phyloP scores from a whole-genome alignment of 2,888 invertebrate genomes.

The Halictus ligatus region DNA sequence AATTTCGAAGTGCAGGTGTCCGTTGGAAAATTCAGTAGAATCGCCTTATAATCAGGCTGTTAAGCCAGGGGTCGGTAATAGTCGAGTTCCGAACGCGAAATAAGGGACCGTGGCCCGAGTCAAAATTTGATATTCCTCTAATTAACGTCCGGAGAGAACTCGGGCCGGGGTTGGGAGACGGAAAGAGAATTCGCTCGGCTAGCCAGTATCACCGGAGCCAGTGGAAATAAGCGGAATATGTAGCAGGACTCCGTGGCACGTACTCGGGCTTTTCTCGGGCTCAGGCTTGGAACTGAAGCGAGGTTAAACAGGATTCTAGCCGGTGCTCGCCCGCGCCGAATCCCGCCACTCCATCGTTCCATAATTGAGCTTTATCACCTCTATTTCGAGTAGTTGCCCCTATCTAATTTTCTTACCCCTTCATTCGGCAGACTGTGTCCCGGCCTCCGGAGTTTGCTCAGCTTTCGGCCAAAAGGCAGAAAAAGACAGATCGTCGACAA shows the following conservation, averaged over 20 bases:
- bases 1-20: neutral
- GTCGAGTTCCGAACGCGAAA: constrained; percentile 37
- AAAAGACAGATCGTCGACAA: neutral
- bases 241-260: constrained; percentile 51
- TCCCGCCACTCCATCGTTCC: constrained; percentile 65
- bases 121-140: constrained; percentile 58
- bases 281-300: constrained; percentile 57
- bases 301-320: constrained; percentile 77
- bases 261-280: constrained; percentile 38
- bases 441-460: constrained; percentile 47
- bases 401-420: constrained; percentile 62
- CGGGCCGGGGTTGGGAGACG: constrained; percentile 7
- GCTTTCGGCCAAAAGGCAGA: constrained; percentile 45
- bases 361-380: constrained; percentile 78
- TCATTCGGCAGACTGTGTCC: constrained; percentile 47
- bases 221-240: constrained; percentile 58
- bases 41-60: neutral
- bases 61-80: neutral
- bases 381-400: constrained; percentile 66
- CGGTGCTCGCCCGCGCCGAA: constrained; percentile 59
- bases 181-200: constrained; percentile 4
- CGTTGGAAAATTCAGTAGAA: neutral
- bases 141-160: constrained; percentile 47
- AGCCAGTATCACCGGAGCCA: constrained; percentile 15
- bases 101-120: constrained; percentile 23